phyloP scores from a whole-genome alignment of 1,140 invertebrate species.

The Octopus sinensis region DNA sequence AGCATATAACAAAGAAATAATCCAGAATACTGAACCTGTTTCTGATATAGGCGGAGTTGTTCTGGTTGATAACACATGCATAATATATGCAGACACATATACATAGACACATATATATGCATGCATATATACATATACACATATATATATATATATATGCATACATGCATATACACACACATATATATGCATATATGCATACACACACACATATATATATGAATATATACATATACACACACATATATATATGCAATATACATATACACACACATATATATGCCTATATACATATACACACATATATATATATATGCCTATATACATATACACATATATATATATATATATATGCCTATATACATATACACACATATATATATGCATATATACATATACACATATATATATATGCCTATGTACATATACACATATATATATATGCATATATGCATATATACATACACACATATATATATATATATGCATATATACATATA shows the following conservation, averaged over 20 bases:
- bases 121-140: background rate
- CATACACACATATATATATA: background rate
- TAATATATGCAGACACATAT: background rate
- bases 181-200: background rate
- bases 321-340: background rate
- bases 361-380: background rate
- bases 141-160: background rate
- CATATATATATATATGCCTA: background rate
- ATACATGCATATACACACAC: background rate
- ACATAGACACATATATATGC: background rate
- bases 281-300: background rate
- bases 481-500: background rate
- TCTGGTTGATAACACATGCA: background rate
- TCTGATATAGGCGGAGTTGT: no score
- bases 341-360: background rate
- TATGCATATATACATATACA: background rate
- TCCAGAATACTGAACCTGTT: no score
- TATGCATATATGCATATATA: background rate
- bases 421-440: background rate
- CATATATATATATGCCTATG: background rate
- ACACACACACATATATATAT: background rate
- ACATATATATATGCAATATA: background rate
- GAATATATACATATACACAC: background rate
- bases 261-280: background rate
- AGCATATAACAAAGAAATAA: no score